Evolutionary conservation across 2,888 invertebrate species (phyloP), one percentile per base, ranked within the genome.

Genomic region (Stenoptilia bipunctidactyla): DNA sequence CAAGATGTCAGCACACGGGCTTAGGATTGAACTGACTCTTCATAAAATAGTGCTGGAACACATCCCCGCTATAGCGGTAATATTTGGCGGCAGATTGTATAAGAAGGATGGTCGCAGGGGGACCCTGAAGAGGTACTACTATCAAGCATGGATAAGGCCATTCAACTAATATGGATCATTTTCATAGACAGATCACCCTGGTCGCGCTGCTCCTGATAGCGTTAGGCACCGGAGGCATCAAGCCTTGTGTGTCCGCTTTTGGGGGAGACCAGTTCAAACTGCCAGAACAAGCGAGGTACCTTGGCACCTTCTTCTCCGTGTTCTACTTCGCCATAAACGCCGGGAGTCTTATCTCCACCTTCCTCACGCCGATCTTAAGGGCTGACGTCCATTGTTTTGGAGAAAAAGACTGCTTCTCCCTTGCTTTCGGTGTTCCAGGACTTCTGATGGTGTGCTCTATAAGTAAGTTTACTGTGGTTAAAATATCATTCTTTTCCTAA

Each of bases 251-350:
- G 0, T 88, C 95, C 0, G 94, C 97, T 0, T 97, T 98, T 66
- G 98, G 97, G 1, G 97, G 97, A 0, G 97, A 98, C 67, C 97
- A 97, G 73, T 96, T 97, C 69, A 84, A 88, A 37, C 53, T 93
- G 37, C 93, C 93, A 0, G 90, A 92, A 48, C 94, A 97, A 74
- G 90, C 89, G 52, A 80, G 79, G 52, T 90, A 93, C 61, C 77
- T 97, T 44, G 89, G 90, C 12, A 89, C 88, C 44, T 98, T 95
- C 79, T 98, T 98, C 79, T 97, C 97, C 0, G 76, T 97, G 1
- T 98, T 97, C 70, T 98, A 98, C 79, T 95, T 97, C 61, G 85
- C 95, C 36, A 97, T 98, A 60, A 98, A 97, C 68, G 89, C 90
- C 0, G 97, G 97, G 6, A 94, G 95, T 49, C 86, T 96, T 39